Percentiles rank a stretch among this genome's conserved stretches.
Conservation (phyloP, 2,797 vertebrate genomes). For the Oreortyx pictus region DNA sequence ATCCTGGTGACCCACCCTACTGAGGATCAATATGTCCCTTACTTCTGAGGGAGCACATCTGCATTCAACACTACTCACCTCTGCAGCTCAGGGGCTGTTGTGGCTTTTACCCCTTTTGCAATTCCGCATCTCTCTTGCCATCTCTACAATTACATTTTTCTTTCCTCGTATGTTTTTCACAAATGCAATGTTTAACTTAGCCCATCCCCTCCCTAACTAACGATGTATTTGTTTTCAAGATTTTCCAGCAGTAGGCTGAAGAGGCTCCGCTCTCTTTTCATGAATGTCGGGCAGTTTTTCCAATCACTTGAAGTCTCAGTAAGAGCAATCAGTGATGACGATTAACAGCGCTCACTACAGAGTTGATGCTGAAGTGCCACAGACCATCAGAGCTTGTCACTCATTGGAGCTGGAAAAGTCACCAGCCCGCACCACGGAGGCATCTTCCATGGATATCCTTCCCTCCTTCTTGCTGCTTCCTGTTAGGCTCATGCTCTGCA, state of each 20-base stretch:
- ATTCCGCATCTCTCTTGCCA: slow-evolving; percentile 31
- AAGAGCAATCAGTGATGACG: slow-evolving; percentile 74
- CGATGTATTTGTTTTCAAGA: slow-evolving; percentile 76
- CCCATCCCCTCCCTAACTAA: slow-evolving; percentile 43
- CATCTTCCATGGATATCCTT: background rate
- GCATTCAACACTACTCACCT: background rate
- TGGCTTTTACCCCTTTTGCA: background rate
- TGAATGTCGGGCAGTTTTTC: slow-evolving; percentile 60
- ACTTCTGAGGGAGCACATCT: background rate
- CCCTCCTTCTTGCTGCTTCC: background rate
- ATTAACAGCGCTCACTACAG: slow-evolving; percentile 62
- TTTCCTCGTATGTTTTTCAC: slow-evolving; percentile 28
- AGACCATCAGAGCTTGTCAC: background rate
- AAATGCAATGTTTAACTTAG: slow-evolving; percentile 50
- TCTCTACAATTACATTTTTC: slow-evolving; percentile 22
- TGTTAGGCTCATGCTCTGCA: background rate
- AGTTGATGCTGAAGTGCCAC: slow-evolving; percentile 55
- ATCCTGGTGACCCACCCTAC: background rate
- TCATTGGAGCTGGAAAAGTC: background rate
- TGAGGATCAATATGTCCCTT: accelerated
- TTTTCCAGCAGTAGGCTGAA: slow-evolving; percentile 69
- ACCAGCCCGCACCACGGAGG: background rate
- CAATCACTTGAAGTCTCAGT: slow-evolving; percentile 74
- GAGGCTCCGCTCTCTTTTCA: slow-evolving; percentile 66
- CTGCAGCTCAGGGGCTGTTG: background rate